phyloP scores from a whole-genome alignment of 2,888 invertebrate species.

The Xanthorhoe spadicearia region DNA sequence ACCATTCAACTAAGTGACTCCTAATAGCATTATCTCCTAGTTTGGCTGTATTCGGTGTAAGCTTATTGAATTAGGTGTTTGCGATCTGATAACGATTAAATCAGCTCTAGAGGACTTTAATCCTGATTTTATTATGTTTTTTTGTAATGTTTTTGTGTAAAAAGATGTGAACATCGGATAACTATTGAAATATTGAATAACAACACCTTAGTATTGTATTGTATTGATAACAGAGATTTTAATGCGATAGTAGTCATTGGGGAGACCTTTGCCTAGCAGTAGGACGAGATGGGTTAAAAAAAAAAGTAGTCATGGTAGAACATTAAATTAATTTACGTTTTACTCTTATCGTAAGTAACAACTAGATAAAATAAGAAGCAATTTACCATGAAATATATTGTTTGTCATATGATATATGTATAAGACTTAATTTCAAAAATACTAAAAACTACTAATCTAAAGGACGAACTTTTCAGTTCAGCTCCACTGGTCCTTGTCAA shows the following conservation, averaged over 20 bases:
- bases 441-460: no score
- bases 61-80: conserved; percentile 41
- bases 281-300: no score
- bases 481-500: not conserved
- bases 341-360: no score
- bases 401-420: no score
- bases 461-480: not conserved
- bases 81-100: conserved; percentile 34
- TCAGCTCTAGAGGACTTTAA: not conserved
- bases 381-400: no score
- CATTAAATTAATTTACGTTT: no score
- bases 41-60: conserved; percentile 37
- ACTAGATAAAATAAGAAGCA: no score
- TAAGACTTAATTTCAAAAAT: no score
- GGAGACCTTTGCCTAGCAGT: no score
- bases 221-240: no score
- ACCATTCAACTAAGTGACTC: conserved; percentile 28
- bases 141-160: not conserved
- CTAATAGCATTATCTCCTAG: conserved; percentile 43
- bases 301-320: no score
- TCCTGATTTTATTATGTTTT: conserved; percentile 11
- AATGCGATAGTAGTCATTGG: no score
- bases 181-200: not conserved
- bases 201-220: not conserved
- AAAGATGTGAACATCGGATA: not conserved